Evolutionary conservation across 2,888 invertebrate genomes (phyloP), one percentile per base, ranked within the genome.

Genomic region (Sphaerophoria rueppellii): DNA sequence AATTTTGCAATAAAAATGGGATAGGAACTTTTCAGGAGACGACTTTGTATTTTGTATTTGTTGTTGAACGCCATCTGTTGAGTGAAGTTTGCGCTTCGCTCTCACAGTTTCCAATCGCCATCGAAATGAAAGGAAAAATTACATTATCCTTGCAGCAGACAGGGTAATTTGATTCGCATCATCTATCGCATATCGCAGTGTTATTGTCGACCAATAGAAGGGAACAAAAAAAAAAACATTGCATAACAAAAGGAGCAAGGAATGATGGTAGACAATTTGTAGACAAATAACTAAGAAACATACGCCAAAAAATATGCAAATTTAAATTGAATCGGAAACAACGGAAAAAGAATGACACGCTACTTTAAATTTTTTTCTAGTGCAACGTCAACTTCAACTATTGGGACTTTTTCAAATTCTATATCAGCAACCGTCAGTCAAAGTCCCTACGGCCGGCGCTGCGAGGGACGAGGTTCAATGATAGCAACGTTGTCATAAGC

Each of bases 281-380:
- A 54, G 34, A 70, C 54, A 57, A 70, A 70, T 14, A 67, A 48
- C 5, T 11, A 40, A 6, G 46, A 55, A 37, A 46, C 46, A 34
- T 34, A 52, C 43, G 55, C 11, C 60, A 69, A 57, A 78, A 82
- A 71, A 82, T 79, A 82, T 82, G 82, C 74, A 82, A 82, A 82
- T 82, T 79, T 74, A 82, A 82, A 82, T 79, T 82, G 82, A 79
- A 82, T 79, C 74, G 79, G 73, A 78, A 78, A 70, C 61, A 78
- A 70, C 34, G 43, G 79, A 52, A 70, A 60, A 72, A 70, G 72
- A 79, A 74, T 71, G 74, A 82, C 74, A 79, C 34, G 14, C 48
- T 50, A 50, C 63, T 50, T 37, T 24, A 67, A 43, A 11, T 43
- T 9, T 4, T 7, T 11, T 12, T 43, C 11, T 4, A 9, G 12